Percentiles rank a stretch among this genome's conserved stretches.
Evolutionary conservation across 2,888 invertebrate genomes (phyloP).

Genomic region (Rhaphigaster nebulosa): DNA sequence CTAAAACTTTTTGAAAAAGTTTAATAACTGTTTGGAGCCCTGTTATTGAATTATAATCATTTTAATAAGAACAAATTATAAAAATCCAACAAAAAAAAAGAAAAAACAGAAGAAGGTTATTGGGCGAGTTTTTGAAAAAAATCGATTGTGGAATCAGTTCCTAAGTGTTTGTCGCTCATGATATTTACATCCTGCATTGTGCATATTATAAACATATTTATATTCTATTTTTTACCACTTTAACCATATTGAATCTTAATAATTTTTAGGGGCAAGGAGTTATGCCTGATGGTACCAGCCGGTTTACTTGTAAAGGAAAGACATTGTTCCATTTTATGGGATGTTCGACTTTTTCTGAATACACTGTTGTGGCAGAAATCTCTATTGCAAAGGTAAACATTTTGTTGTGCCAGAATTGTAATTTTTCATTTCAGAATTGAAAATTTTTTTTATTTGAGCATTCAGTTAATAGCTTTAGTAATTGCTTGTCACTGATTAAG

Average conservation of each 20-base stretch:
- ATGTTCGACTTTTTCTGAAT: slow-evolving; percentile 94
- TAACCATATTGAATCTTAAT: not conserved
- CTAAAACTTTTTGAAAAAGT: too few relatives aligned
- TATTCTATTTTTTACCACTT: too few relatives aligned
- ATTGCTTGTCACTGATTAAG: too few relatives aligned
- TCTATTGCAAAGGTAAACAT: slow-evolving; percentile 88
- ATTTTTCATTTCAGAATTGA: not conserved
- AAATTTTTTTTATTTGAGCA: not conserved
- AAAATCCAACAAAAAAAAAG: too few relatives aligned
- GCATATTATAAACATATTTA: too few relatives aligned
- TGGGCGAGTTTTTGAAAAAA: too few relatives aligned
- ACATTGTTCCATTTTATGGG: slow-evolving; percentile 94
- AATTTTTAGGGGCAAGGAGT: slow-evolving; percentile 79
- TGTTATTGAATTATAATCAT: too few relatives aligned
- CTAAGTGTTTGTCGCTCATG: too few relatives aligned
- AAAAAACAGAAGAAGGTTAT: too few relatives aligned
- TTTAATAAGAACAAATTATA: too few relatives aligned
- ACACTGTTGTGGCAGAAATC: slow-evolving; percentile 94
- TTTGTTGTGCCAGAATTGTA: not conserved
- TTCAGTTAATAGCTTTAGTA: not conserved
- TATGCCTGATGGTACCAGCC: slow-evolving; percentile 91
- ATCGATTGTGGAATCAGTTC: too few relatives aligned
- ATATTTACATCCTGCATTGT: too few relatives aligned
- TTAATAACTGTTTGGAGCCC: not conserved
- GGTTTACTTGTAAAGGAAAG: slow-evolving; percentile 87